These are phyloP conservation scores for Philaethria dido DNA, from an alignment of 2,888 invertebrate species.

Conservation along the genomic window DNA sequence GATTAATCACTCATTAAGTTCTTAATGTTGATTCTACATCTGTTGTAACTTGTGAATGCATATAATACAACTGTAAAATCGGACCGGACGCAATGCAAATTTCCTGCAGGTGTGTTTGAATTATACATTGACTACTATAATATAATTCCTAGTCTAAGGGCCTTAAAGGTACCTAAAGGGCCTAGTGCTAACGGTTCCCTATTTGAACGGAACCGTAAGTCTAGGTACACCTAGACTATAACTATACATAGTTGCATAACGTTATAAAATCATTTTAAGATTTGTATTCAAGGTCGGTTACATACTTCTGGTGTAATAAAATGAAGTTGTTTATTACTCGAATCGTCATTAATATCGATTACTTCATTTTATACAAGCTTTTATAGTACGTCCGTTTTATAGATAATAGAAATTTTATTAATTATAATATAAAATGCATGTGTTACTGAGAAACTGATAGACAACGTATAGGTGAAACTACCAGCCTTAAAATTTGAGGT, in stretches of 20 bases:
- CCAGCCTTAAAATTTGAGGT: no score
- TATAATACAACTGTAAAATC: constrained; percentile 12
- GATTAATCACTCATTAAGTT: neutral
- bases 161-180: neutral
- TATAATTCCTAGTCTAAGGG: neutral
- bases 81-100: constrained; percentile 32
- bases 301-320: constrained; percentile 11
- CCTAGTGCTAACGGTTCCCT: neutral
- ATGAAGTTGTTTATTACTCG: constrained; percentile 14
- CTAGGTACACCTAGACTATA: neutral
- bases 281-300: constrained; percentile 15
- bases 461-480: no score
- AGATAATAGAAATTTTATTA: no score
- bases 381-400: neutral
- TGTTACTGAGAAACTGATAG: no score
- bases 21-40: neutral
- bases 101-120: constrained; percentile 25
- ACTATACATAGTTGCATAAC: constrained; percentile 10
- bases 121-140: constrained; percentile 1
- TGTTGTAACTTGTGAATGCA: constrained; percentile 14
- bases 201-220: neutral
- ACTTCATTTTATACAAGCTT: constrained; percentile 6
- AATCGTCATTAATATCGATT: constrained; percentile 13
- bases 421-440: no score
- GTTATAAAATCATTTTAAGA: constrained; percentile 10